Evolutionary conservation across 2,888 invertebrate species (phyloP), one percentile per base, ranked within the genome.

Genomic region (Chelonus formosanus): DNA sequence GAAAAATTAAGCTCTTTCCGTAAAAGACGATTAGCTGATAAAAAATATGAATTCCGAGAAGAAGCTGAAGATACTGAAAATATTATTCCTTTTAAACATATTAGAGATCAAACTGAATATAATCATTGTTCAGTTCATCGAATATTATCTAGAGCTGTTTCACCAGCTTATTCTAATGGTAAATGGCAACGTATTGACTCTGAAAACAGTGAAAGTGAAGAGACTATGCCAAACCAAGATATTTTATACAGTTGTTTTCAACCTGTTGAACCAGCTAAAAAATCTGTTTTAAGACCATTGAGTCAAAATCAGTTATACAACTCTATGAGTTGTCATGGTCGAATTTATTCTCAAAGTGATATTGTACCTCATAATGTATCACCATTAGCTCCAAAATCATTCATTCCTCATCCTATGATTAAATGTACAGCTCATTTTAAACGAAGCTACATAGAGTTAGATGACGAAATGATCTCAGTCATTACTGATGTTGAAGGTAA

Each of bases 21-120:
- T 5, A 93, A 94, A 80, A 89, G 94, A 62, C 89, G 95, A 5
- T 84, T 95, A 60, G 96, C 96, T 0, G 95, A 96, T 77, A 96
- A 96, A 81, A 95, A 95, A 81, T 96, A 96, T 80, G 95, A 95
- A 79, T 95, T 96, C 79, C 93, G 92, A 0, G 95, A 94, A 75
- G 94, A 94, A 66, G 83, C 85, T 44, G 86, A 86, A 68, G 89
- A 89, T 73, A 86, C 88, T 0, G 89, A 90, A 76, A 90, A 90
- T 73, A 89, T 89, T 65, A 86, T 89, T 76, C 87, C 87, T 65
- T 84, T 84, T 56, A 84, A 83, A 59, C 81, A 83, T 64, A 78
- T 84, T 59, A 77, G 84, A 44, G 83, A 84, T 74, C 83, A 84
- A 65, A 75, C 80, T 10, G 81, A 78, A 56, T 78, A 80, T 65